Base-by-base conservation (phyloP, 2,797 vertebrate species). In the Gouania willdenowi region DNA sequence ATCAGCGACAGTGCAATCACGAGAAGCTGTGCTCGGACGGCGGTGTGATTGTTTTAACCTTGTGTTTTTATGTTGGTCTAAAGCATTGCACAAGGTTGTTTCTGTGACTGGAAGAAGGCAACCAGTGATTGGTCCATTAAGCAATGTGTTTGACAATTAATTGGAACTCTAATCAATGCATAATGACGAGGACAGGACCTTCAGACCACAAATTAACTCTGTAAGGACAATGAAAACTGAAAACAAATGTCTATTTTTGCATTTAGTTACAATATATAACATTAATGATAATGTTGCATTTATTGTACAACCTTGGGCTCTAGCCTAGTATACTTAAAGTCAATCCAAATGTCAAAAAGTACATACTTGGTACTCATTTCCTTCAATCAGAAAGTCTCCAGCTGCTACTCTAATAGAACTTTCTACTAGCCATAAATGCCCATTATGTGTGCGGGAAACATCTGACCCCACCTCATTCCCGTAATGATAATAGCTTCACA, bases 361-460 rank as follows among this genome's bases (percentile, higher is more conserved):
- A n/a, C n/a, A n/a, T n/a, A n/a, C n/a, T n/a, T n/a, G n/a, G n/a
- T n/a, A n/a, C n/a, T n/a, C n/a, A n/a, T n/a, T n/a, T n/a, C n/a
- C n/a, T n/a, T n/a, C n/a, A n/a, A n/a, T n/a, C n/a, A n/a, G n/a
- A n/a, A n/a, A n/a, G n/a, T n/a, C n/a, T n/a, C n/a, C n/a, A n/a
- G n/a, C n/a, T n/a, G n/a, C n/a, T n/a, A n/a, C n/a, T n/a, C n/a
- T n/a, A n/a, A n/a, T n/a, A 26, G 43, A 37, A 12, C 34, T 47
- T 53, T 19, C 13, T 16, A 19, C 33, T 26, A 52, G 61, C 72
- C 49, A 31, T 68, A 73, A 82, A 60, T 46, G 68, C 66, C 56
- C 51, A 74, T 77, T 63, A 81, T 63, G 59, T 56, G 59, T 70
- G 63, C 62, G 57, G 59, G 58, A 46, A n/a, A 45, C 38, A 26